Base-by-base conservation (phyloP, 1,140 invertebrate genomes). In the Bombus breviceps region DNA sequence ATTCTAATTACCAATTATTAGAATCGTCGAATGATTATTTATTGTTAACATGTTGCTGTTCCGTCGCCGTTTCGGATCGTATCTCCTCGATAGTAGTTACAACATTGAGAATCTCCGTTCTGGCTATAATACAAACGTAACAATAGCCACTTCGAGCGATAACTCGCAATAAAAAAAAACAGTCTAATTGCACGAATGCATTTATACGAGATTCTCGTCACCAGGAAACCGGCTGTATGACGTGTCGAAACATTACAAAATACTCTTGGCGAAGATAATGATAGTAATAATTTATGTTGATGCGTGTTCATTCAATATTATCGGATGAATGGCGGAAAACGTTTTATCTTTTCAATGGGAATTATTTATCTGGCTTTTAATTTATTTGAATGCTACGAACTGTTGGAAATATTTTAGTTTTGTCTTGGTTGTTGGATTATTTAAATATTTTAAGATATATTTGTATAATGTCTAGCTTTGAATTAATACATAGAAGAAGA, bases 151-250 rank as follows among this genome's bases (percentile, higher is more conserved):
- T 86, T 69, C 5, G 22, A 85, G 62, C 32, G 75, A 77, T 77
- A 47, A 83, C 76, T 79, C 47, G 74, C 53, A 66, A 83, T 85
- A 82, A 32, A 73, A 83, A 83, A 83, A 87, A 88, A 89, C 85
- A 90, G 69, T 69, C 83, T 92, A 92, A 92, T 92, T 90, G 89
- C 86, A 57, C 77, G 90, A 85, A 91, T 89, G 86, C 81, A 79
- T 90, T 91, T 89, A 90, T 85, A 86, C 88, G 87, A 86, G 89
- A 81, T 57, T 88, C 74, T 53, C 69, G 76, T 73, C 62, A 72
- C 28, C 66, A 83, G 86, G 74, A 79, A 81, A 89, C 75, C 8
- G 57, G 37, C 68, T 57, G 22, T 37, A 39, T 53, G 59, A 83
- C 85, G 85, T 76, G 81, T 68, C 68, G 18, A 18, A 81, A 88